Base-by-base conservation (phyloP, 2,888 invertebrate species). In the Chironomus tentans region DNA sequence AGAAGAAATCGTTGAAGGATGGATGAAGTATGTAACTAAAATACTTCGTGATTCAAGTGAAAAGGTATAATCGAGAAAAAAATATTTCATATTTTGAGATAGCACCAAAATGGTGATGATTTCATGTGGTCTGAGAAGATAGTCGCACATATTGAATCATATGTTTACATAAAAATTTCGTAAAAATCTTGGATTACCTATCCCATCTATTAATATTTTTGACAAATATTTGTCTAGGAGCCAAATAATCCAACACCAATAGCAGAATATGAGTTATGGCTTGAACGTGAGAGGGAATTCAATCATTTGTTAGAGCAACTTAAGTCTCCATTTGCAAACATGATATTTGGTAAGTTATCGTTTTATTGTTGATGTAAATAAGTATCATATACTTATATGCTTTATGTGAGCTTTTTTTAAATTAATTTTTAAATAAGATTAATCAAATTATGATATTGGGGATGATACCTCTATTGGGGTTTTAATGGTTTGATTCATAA, bases 221-320 rank as follows among this genome's bases (percentile, higher is more conserved):
- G 38, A 12, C 13, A 74, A 74, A 74, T 74, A 74, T 74, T 74
- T 73, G 79, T 80, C 77, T 79, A 88, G 87, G 83, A 86, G 77
- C 87, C 89, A 0, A 87, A 88, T 68, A 92, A 91, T 0, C 88
- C 90, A 77, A 92, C 93, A 0, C 95, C 95, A 0, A 87, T 95
- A 76, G 90, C 93, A 0, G 95, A 95, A 81, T 93, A 92, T 80
- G 90, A 91, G 77, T 92, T 92, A 80, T 97, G 96, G 96, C 88
- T 92, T 73, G 91, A 92, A 80, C 87, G 92, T 78, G 92, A 94
- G 81, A 88, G 90, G 0, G 91, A 91, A 75, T 85, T 95, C 22
- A 92, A 93, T 76, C 86, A 91, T 28, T 84, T 95, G 0, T 88
- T 91, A 22, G 95, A 96, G 79, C 94, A 96, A 81, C 83, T 96